Base-by-base conservation (phyloP, 2,797 vertebrate species). In the Psittacula echo region DNA sequence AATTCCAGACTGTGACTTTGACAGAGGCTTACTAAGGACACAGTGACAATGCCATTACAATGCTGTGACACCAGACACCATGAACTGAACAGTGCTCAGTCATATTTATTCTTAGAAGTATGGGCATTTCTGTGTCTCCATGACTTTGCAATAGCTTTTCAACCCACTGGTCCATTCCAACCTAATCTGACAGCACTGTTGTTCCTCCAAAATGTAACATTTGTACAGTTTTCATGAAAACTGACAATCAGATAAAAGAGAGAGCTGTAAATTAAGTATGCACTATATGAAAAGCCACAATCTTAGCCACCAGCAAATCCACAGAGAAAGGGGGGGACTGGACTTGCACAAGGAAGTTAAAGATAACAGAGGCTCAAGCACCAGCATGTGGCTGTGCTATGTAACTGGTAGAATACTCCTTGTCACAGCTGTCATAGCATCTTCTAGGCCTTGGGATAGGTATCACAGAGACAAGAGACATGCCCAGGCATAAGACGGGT, bases 1-100 rank as follows among this genome's bases (percentile, higher is more conserved):
- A 86, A 94, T 87, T 91, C 75, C 95, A 96, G 80, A 76, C 87
- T 87, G 73, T 19, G 58, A 87, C 86, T 96, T 90, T 50, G 60
- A 51, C 89, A 44, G 74, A 88, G 72, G 66, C 86, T 95, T 85
- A 84, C 29, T 32, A 94, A 92, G 87, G 78, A 77, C 81, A 62
- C 51, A n/a, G 62, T 56, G 84, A 91, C 95, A 97, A 95, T 32
- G 78, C 37, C 86, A 85, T 78, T 81, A 88, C 39, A 68, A 62
- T 17, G n/a, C 66, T 78, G 48, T 78, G 89, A 84, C 68, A 95
- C 8, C 74, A 92, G 45, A 64, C 8, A 68, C 37, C 4, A 1
- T 2, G 1, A 21, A 47, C 44, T 39, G 39, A 92, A 78, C 0
- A 4, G 50, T 29, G 22, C 41, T 88, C 60, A 26, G 51, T 32